Evolutionary conservation across 2,888 invertebrate species (phyloP), one percentile per base, ranked within the genome.

Genomic region (Lordiphosa andalusiaca): DNA sequence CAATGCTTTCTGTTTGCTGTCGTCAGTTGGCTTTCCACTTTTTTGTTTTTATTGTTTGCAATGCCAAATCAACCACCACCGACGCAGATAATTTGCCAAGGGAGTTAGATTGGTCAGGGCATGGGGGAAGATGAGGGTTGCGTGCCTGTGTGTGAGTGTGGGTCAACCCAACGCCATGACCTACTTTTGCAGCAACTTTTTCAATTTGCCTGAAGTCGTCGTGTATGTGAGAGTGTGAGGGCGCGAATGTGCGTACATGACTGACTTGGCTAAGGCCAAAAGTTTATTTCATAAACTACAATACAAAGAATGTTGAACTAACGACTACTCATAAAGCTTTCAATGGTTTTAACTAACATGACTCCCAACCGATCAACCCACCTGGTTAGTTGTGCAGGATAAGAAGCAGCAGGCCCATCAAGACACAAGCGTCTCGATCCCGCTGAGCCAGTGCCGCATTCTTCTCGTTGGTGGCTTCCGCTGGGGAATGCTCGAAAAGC

Each of bases 61-160:
- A 57, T 71, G 66, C 71, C 75, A 75, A 77, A 77, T 77, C 77
- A 77, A 77, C 82, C 77, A 77, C 82, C 46, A 58, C 71, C 61
- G 53, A 63, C 76, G 77, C 75, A 81, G 82, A 77, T 77, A 77
- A 77, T 81, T 82, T 76, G 70, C 80, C 66, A 67, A 73, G 73
- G 56, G 65, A 67, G 59, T 53, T 56, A 40, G 70, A 53, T 58
- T 41, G 58, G 42, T 52, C 37, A 37, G 46, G 44, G 39, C 42
- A 41, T 23, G 30, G 50, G 25, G 48, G 37, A 46, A 52, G 33
- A 44, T 41, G 49, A 40, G 46, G 9, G 61, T 46, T 9, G 39
- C 30, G 48, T 38, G 19, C 21, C 21, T 38, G 46, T 47, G 60
- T 37, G 40, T 16, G 44, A n/a, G 37, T 16, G 41, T 19, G 35